Conservation (phyloP, 2,888 invertebrate genomes). For the Caenorhabditis macrosperma region DNA sequence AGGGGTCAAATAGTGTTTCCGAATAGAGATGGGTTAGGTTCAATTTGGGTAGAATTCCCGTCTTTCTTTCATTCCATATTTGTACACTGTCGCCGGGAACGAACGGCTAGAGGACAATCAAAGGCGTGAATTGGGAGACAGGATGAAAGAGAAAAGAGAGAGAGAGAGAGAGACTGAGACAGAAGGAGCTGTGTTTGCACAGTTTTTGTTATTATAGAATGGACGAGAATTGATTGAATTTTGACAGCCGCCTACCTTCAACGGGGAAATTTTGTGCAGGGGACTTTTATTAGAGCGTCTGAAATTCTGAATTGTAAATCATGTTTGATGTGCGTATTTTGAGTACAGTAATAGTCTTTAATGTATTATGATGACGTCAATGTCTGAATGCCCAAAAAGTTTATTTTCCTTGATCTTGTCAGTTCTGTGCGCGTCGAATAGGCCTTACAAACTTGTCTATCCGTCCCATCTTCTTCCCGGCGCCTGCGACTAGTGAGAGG, state of each 20-base stretch:
- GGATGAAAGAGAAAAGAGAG: not conserved
- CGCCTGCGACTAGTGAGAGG: not conserved
- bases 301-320: too few species aligned
- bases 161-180: too few species aligned
- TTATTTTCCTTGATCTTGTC: slow-evolving; percentile 1
- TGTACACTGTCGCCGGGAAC: slow-evolving; percentile 17
- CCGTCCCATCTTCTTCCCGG: not conserved
- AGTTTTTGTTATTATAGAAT: slow-evolving; percentile 1
- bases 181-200: not conserved
- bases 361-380: too few species aligned
- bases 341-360: too few species aligned
- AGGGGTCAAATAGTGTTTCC: slow-evolving; percentile 15
- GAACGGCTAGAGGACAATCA: slow-evolving; percentile 27
- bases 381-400: too few species aligned
- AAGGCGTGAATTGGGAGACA: slow-evolving; percentile 29
- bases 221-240: slow-evolving; percentile 4
- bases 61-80: slow-evolving; percentile 6
- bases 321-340: too few species aligned
- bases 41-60: slow-evolving; percentile 12
- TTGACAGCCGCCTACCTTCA: slow-evolving; percentile 29
- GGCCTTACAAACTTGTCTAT: not conserved
- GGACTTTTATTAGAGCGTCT: not conserved
- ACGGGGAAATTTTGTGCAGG: not conserved
- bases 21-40: slow-evolving; percentile 5
- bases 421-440: too few species aligned